Evolutionary conservation across 2,888 invertebrate genomes (phyloP).

Genomic region (Melanargia galathea): DNA sequence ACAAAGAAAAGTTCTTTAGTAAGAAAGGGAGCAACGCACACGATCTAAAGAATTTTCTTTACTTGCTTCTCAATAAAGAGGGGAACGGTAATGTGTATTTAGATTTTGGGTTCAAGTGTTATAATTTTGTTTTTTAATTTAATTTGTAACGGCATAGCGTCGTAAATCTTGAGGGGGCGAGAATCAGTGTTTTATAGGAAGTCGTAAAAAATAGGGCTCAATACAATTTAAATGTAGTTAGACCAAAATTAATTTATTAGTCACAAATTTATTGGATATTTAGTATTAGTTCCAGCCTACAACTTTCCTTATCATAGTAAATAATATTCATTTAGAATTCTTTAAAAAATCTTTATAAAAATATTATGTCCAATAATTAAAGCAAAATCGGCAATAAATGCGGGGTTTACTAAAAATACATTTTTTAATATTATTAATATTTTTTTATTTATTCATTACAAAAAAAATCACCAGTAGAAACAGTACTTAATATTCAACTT

Average conservation of each 20-base stretch:
- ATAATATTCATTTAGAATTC: too few species aligned
- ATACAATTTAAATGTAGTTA: background rate
- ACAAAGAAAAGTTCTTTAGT: constrained; percentile 40
- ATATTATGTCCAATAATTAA: too few species aligned
- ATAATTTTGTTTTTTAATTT: constrained; percentile 82
- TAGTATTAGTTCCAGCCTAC: background rate
- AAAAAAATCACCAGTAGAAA: background rate
- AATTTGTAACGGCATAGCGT: constrained; percentile 69
- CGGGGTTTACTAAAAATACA: too few species aligned
- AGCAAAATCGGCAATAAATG: too few species aligned
- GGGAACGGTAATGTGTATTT: constrained; percentile 80
- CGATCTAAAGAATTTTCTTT: constrained; percentile 68
- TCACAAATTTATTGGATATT: background rate
- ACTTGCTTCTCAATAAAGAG: constrained; percentile 78
- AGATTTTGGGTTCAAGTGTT: constrained; percentile 79
- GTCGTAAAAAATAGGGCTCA: background rate
- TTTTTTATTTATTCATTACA: background rate
- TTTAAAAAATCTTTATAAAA: too few species aligned
- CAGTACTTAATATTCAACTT: background rate
- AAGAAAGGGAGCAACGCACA: constrained; percentile 52
- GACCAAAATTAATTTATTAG: background rate
- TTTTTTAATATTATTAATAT: background rate
- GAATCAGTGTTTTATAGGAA: constrained; percentile 41
- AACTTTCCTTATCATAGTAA: too few species aligned
- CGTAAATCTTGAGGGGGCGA: constrained; percentile 64